Percentiles rank a stretch among this genome's conserved stretches.
phyloP scores from a whole-genome alignment of 2,113 vertebrate genomes.

The Festucalex cinctus region DNA sequence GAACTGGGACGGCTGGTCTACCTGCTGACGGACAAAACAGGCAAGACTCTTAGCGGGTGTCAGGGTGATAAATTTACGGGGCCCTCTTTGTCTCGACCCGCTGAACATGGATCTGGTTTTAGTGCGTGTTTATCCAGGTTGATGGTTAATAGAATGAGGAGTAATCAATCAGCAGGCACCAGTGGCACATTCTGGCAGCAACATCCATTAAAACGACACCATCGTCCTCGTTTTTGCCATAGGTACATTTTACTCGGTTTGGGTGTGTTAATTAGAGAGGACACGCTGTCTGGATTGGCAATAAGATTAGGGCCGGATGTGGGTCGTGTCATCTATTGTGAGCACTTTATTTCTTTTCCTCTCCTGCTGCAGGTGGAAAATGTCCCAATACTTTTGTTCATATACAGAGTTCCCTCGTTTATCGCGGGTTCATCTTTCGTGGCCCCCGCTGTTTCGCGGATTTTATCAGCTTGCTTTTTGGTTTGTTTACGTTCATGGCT shows the following conservation, averaged over 20 bases:
- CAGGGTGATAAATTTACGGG: slow-evolving; percentile 46
- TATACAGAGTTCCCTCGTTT: no score
- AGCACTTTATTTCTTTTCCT: neutral
- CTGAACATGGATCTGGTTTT: slow-evolving; percentile 46
- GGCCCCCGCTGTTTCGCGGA: no score
- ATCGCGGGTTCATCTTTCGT: no score
- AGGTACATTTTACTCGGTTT: slow-evolving; percentile 15
- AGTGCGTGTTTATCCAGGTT: slow-evolving; percentile 51
- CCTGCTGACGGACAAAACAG: slow-evolving; percentile 95
- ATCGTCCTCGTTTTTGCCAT: slow-evolving; percentile 20
- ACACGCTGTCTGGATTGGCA: slow-evolving; percentile 32
- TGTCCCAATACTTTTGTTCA: no score
- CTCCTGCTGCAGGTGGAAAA: no score
- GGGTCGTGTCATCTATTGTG: slow-evolving; percentile 37
- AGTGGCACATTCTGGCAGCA: slow-evolving; percentile 33
- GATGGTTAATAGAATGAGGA: slow-evolving; percentile 46
- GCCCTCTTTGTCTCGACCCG: slow-evolving; percentile 41
- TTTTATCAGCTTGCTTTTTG: no score
- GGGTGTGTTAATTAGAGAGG: slow-evolving; percentile 29
- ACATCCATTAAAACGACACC: slow-evolving; percentile 45
- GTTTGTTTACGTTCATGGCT: no score
- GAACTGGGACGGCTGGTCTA: slow-evolving; percentile 93
- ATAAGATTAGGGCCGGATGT: slow-evolving; percentile 41
- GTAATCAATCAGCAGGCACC: slow-evolving; percentile 48
- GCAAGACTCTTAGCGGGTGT: slow-evolving; percentile 61